Evolutionary conservation across 2,113 vertebrate species (phyloP).

Genomic region (Protobothrops mucrosquamatus): DNA sequence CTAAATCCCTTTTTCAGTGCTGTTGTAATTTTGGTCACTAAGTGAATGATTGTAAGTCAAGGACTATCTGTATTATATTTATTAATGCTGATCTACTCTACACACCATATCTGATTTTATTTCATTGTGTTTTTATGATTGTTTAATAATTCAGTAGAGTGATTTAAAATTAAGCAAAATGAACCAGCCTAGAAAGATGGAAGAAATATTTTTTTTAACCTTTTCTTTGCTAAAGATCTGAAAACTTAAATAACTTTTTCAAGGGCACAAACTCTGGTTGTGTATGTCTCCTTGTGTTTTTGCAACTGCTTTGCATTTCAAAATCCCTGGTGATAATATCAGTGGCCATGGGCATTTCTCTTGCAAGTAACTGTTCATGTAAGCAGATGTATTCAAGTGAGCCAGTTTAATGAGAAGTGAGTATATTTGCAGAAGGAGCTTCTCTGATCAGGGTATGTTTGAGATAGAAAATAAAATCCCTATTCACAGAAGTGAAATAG

Average conservation of each 20-base stretch:
- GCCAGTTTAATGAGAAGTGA: not conserved
- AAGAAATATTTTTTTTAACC: not conserved
- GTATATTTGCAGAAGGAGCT: not conserved
- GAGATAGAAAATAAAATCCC: not conserved
- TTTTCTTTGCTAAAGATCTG: not conserved
- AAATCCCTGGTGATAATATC: not conserved
- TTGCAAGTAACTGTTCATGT: not conserved
- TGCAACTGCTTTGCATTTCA: not conserved
- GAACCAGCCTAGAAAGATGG: not conserved
- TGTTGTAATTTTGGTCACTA: not conserved
- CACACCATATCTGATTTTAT: not conserved
- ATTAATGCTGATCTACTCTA: not conserved
- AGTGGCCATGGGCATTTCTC: not conserved
- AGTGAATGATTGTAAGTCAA: not conserved
- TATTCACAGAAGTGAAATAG: not conserved
- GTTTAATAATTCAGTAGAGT: not conserved
- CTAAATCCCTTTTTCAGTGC: not conserved
- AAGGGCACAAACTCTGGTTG: not conserved
- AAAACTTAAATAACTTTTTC: not conserved
- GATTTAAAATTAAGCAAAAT: not conserved
- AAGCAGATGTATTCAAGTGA: not conserved
- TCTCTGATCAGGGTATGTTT: slow-evolving; percentile 1
- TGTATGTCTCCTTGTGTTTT: not conserved
- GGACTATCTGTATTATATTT: not conserved
- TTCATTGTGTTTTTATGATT: not conserved